Evolutionary conservation across 1,140 invertebrate species (phyloP).

Genomic region (Aphis craccivora): DNA sequence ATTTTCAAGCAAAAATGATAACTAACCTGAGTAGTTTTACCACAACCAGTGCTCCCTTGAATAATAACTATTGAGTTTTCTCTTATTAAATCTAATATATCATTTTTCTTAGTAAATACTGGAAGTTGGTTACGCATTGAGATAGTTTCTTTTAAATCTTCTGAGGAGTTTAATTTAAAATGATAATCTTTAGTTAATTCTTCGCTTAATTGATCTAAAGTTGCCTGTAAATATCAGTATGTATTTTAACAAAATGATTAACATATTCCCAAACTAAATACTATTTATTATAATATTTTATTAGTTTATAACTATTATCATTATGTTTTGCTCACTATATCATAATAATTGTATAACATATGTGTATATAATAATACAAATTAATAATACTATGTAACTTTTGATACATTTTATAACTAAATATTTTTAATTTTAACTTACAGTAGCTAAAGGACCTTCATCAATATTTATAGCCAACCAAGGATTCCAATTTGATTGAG

Average conservation of each 20-base stretch:
- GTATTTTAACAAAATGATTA: background rate
- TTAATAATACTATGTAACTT: background rate
- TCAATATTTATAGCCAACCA: constrained; percentile 96
- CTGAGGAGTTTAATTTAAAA: constrained; percentile 72
- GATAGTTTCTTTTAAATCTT: constrained; percentile 70
- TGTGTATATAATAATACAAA: too few relatives aligned
- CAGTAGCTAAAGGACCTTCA: constrained; percentile 84
- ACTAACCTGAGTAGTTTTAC: constrained; percentile 85
- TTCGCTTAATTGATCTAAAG: constrained; percentile 81
- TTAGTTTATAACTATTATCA: background rate
- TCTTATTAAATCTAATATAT: constrained; percentile 85
- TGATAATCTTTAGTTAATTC: constrained; percentile 75
- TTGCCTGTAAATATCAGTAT: constrained; percentile 65
- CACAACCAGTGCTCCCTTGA: constrained; percentile 83
- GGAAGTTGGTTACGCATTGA: constrained; percentile 78
- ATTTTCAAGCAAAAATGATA: background rate
- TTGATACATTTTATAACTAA: too few relatives aligned
- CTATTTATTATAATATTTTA: background rate
- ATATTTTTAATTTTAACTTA: constrained; percentile 63
- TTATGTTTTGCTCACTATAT: background rate
- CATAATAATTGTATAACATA: background rate
- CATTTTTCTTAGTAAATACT: constrained; percentile 74
- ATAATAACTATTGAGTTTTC: constrained; percentile 74
- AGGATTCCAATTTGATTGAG: constrained; percentile 94
- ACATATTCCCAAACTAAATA: background rate